phyloP scores from a whole-genome alignment of 2,888 invertebrate genomes.

The Abscondita cerata region DNA sequence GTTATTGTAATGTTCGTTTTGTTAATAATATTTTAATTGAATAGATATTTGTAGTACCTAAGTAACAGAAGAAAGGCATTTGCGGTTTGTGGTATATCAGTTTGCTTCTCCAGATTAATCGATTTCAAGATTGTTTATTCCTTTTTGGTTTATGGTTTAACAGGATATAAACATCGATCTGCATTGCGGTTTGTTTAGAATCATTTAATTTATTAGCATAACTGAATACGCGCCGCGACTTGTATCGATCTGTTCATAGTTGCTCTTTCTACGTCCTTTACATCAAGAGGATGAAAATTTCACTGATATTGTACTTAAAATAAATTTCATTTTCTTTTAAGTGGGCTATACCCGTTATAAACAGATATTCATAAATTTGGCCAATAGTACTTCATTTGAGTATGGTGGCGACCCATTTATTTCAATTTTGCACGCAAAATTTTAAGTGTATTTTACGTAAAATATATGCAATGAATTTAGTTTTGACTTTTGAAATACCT shows the following conservation, averaged over 20 bases:
- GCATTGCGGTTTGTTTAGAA: conserved; percentile 60
- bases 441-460: no score
- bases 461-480: no score
- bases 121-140: background rate
- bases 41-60: no score
- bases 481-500: no score
- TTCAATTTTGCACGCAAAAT: no score
- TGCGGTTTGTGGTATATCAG: conserved; percentile 11
- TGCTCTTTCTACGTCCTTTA: conserved; percentile 31
- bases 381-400: background rate
- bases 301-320: conserved; percentile 27
- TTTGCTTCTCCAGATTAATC: background rate
- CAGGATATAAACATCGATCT: conserved; percentile 54
- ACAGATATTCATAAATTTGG: conserved; percentile 20
- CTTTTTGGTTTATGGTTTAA: conserved; percentile 15
- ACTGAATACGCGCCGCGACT: conserved; percentile 58
- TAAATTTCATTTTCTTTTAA: conserved; percentile 23
- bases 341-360: conserved; percentile 19
- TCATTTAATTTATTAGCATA: conserved; percentile 61
- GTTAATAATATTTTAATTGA: no score
- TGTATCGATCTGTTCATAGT: conserved; percentile 53
- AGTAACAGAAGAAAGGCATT: background rate
- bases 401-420: background rate
- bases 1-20: no score
- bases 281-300: conserved; percentile 30